Evolutionary conservation across 2,797 vertebrate species (phyloP), one percentile per base, ranked within the genome.

Genomic region (Bovichtus diacanthus): DNA sequence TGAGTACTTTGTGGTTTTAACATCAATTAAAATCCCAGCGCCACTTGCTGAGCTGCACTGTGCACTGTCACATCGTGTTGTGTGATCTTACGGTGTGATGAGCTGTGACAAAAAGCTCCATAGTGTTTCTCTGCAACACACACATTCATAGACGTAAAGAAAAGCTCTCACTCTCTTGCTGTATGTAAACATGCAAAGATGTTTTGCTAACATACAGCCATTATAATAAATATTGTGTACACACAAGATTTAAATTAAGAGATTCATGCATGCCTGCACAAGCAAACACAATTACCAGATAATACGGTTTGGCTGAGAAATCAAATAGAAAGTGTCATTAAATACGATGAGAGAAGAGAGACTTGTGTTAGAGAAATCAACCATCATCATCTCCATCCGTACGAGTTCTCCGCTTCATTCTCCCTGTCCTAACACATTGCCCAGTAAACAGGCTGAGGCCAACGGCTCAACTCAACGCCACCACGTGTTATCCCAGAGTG

Each of bases 1-100:
- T 58, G 74, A 87, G 83, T 80, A 67, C 85, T 90, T 71, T 59
- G 81, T 85, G 87, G 80, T 78, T 92, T 90, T 91, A 88, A 88
- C 86, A 90, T 89, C 90, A 90, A 90, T 91, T 93, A 86, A 89
- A 90, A 88, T 86, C 89, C 80, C 76, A 77, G 85, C 50, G 29
- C 88, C 88, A 90, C 91, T 91, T 91, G 88, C 89, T 86, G 89
- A 82, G 89, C 82, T 81, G 81, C 84, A 76, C 85, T 76, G 76
- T 84, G 84, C 78, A 64, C 85, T 90, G 91, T 91, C 91, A 91
- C 88, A 88, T 92, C 38, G 43, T 25, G 79, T 92, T 83, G 68
- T 71, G 76, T 76, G 86, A 87, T 86, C 83, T 70, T 8, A 38
- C 68, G 27, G 80, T 71, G 74, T 82, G 93, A 93, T 91, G 80